Evolutionary conservation across 2,113 vertebrate species (phyloP).

Genomic region (Carlito syrichta): DNA sequence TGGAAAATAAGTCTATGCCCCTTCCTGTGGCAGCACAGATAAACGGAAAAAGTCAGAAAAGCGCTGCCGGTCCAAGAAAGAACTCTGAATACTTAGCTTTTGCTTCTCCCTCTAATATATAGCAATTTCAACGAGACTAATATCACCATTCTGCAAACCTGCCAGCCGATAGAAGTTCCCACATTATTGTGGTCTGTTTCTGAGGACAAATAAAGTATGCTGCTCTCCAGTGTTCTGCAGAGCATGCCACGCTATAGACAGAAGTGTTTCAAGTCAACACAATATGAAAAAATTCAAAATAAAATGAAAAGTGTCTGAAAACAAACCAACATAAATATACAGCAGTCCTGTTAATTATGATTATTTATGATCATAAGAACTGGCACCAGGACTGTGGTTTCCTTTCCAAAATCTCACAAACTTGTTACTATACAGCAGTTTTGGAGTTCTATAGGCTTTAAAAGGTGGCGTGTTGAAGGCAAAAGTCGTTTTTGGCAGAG

Average conservation of each 20-base stretch:
- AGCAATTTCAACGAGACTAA: background rate
- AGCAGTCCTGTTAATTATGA: constrained; percentile 82
- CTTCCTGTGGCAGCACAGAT: background rate
- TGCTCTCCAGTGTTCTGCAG: constrained; percentile 66
- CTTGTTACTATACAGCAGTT: constrained; percentile 42
- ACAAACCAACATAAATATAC: constrained; percentile 83
- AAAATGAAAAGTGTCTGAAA: constrained; percentile 83
- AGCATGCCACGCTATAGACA: constrained; percentile 78
- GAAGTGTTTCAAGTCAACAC: constrained; percentile 83
- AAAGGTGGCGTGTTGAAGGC: constrained; percentile 16
- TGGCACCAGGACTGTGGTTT: constrained; percentile 74
- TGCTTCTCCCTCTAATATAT: background rate
- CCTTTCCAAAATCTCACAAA: constrained; percentile 76
- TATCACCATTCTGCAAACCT: constrained; percentile 33
- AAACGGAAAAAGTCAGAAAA: background rate
- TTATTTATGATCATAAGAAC: constrained; percentile 82
- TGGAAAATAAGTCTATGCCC: constrained; percentile 26
- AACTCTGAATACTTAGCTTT: background rate
- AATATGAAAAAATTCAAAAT: constrained; percentile 86
- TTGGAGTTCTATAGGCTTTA: constrained; percentile 45
- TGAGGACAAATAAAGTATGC: constrained; percentile 73
- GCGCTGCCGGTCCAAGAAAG: background rate
- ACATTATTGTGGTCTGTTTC: constrained; percentile 57
- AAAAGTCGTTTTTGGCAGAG: background rate
- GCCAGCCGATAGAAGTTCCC: constrained; percentile 61